Evolutionary conservation across 2,888 invertebrate species (phyloP).

Genomic region (Ectobius pallidus): DNA sequence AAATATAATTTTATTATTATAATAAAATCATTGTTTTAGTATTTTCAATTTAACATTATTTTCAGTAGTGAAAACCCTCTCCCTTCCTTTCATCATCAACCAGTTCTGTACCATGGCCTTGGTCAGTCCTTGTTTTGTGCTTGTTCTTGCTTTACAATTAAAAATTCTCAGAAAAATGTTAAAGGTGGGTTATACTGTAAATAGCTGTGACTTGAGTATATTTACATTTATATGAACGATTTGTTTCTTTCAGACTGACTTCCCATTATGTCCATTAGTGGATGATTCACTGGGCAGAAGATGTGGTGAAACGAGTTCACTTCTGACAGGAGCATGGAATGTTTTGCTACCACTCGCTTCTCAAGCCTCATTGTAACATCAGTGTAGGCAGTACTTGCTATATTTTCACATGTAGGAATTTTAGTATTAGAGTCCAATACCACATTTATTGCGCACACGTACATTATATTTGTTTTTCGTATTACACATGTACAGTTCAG

Average conservation of each 20-base stretch:
- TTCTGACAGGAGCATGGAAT: conserved; percentile 38
- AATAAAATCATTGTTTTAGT: too few species aligned
- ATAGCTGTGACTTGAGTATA: background rate
- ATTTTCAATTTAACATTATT: too few species aligned
- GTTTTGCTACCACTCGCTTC: conserved; percentile 25
- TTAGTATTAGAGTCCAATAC: too few species aligned
- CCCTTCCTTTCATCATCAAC: too few species aligned
- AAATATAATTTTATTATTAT: too few species aligned
- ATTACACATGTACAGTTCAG: background rate
- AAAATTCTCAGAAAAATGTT: background rate
- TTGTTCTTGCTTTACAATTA: too few species aligned
- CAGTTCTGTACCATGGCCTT: too few species aligned
- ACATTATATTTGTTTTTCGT: too few species aligned
- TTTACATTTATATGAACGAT: background rate
- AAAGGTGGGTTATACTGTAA: background rate
- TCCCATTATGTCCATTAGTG: conserved; percentile 15
- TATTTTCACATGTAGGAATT: background rate
- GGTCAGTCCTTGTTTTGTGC: too few species aligned
- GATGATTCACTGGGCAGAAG: conserved; percentile 34
- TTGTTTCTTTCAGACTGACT: conserved; percentile 26
- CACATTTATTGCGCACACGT: background rate
- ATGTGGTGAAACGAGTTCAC: conserved; percentile 36
- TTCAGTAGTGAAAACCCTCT: too few species aligned
- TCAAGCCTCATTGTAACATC: conserved; percentile 6
- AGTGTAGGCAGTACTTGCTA: background rate